Percentiles rank a stretch among this genome's conserved stretches.
Conservation (phyloP, 2,888 invertebrate species). For the Buathra laborator region DNA sequence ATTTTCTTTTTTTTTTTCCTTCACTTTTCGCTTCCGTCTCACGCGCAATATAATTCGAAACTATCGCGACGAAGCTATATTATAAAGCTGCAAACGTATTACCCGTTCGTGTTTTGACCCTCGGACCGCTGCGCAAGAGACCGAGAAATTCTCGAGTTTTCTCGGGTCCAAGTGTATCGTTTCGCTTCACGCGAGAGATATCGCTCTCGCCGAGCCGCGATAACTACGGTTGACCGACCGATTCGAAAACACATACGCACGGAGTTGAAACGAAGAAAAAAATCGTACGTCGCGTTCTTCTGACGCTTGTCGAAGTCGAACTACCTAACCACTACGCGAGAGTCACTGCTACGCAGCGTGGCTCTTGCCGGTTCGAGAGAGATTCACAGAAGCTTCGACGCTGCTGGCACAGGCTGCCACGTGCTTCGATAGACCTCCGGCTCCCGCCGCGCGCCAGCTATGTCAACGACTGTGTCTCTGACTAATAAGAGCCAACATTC, state of each 20-base stretch:
- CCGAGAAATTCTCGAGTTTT: constrained; percentile 19
- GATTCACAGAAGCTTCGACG: constrained; percentile 5
- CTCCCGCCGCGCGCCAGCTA: constrained; percentile 55
- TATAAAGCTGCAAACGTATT: neutral
- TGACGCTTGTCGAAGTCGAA: neutral
- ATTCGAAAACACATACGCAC: constrained; percentile 40
- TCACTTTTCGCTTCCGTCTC: neutral
- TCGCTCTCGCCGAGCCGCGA: neutral
- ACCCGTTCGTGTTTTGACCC: constrained; percentile 11
- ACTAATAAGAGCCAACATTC: constrained; percentile 42
- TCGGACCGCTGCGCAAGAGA: constrained; percentile 16
- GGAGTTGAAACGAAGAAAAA: constrained; percentile 22
- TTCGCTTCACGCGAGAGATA: constrained; percentile 25
- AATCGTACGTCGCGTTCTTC: constrained; percentile 7
- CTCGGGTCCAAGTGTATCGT: constrained; percentile 52
- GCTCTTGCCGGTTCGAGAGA: constrained; percentile 1
- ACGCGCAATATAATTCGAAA: neutral
- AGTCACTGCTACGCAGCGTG: constrained; percentile 11
- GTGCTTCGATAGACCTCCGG: constrained; percentile 52
- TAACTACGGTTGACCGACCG: constrained; percentile 47
- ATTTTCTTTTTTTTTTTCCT: neutral
- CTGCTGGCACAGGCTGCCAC: constrained; percentile 53
- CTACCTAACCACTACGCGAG: neutral
- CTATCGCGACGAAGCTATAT: no score
- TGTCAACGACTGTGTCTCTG: constrained; percentile 55